Conservation (phyloP, 2,888 invertebrate genomes). For the Hirtodrosophila alboralis region DNA sequence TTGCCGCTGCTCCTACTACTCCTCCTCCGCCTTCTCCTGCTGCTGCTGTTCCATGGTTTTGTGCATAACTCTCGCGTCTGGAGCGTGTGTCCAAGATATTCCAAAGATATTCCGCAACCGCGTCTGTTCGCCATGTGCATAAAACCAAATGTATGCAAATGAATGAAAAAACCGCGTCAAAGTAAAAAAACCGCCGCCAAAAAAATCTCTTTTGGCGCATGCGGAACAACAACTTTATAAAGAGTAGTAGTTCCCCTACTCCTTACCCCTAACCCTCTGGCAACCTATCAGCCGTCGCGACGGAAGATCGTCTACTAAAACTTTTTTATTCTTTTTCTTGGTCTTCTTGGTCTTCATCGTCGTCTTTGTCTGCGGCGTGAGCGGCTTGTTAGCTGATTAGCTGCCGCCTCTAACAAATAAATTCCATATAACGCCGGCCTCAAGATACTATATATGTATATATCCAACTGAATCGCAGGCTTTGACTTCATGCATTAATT, state of each 20-base stretch:
- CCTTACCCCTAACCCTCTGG: not conserved
- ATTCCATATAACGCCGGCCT: conserved; percentile 75
- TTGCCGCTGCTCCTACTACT: not conserved
- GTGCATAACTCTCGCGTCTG: conserved; percentile 39
- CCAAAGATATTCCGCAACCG: conserved; percentile 49
- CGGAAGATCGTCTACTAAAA: not conserved
- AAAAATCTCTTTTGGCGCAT: conserved; percentile 46
- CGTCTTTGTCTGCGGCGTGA: conserved; percentile 63
- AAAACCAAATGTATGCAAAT: conserved; percentile 71
- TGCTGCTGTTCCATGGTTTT: not conserved
- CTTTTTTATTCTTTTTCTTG: conserved; percentile 2
- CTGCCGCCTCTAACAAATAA: conserved; percentile 74
- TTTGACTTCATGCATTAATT: conserved; percentile 71
- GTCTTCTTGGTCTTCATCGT: not conserved
- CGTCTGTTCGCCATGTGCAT: conserved; percentile 64
- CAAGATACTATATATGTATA: conserved; percentile 39
- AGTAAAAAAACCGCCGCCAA: conserved; percentile 75
- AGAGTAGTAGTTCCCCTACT: conserved; percentile 13
- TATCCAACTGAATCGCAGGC: conserved; percentile 44
- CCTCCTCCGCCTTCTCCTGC: not conserved
- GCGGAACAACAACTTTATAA: conserved; percentile 60
- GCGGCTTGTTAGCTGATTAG: conserved; percentile 79
- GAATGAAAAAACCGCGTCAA: conserved; percentile 77
- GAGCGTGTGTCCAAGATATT: conserved; percentile 71
- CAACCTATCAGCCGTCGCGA: conserved; percentile 5